These are phyloP conservation scores for Melanogrammus aeglefinus DNA, from an alignment of 2,797 vertebrate species.

Conservation along the genomic window DNA sequence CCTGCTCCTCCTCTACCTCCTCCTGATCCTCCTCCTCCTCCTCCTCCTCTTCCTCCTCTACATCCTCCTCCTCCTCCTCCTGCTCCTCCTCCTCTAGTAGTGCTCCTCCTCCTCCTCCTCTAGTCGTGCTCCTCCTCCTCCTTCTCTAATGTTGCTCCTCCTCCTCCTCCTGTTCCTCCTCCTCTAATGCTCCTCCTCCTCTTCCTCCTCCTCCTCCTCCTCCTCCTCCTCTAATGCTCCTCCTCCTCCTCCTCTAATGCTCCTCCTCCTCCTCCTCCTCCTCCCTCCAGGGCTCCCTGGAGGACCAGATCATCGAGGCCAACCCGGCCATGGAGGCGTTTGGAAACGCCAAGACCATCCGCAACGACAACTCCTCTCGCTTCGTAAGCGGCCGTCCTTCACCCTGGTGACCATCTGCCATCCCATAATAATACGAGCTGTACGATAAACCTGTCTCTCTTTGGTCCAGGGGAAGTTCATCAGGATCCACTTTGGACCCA, in stretches of 20 bases:
- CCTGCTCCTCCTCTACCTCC: not conserved
- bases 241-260: constrained; percentile 4
- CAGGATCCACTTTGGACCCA: constrained; percentile 89
- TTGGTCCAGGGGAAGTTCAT: constrained; percentile 89
- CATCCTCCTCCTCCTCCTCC: not conserved
- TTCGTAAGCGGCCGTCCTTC: constrained; percentile 80
- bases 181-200: not conserved
- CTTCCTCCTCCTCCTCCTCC: not conserved
- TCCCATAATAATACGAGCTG: not conserved
- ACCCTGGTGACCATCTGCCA: not conserved
- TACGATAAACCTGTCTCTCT: constrained; percentile 14
- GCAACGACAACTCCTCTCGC: constrained; percentile 94
- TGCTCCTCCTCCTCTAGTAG: constrained; percentile 3
- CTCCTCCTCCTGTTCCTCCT: not conserved
- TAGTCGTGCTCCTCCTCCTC: not conserved
- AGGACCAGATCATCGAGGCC: constrained; percentile 95
- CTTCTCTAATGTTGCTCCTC: not conserved
- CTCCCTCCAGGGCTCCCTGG: constrained; percentile 80
- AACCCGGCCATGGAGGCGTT: constrained; percentile 97
- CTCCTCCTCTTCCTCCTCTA: not conserved
- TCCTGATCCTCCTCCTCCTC: not conserved
- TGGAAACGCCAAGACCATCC: constrained; percentile 91
- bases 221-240: not conserved
- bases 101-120: not conserved
- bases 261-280: constrained; percentile 5